Evolutionary conservation across 1,140 invertebrate genomes (phyloP), one percentile per base, ranked within the genome.

Genomic region (Neodiprion lecontei): DNA sequence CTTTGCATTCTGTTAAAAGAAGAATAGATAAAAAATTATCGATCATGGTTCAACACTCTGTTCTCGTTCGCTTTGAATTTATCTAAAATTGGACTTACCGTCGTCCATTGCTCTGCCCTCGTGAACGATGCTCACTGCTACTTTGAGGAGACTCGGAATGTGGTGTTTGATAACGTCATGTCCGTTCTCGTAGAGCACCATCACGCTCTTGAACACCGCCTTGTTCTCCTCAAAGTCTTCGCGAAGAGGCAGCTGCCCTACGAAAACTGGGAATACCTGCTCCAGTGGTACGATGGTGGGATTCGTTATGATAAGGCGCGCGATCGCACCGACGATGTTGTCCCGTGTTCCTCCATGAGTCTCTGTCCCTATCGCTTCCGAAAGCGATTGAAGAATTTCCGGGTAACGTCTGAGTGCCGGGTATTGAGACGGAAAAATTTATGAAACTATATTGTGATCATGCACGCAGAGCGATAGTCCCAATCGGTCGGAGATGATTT

Each of bases 311-410:
- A 96, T 94, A 72, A 96, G 88, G 65, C 94, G 90, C 17, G 94
- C 93, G 53, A 95, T 89, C 17, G 94, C 94, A 73, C 94, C 94
- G 84, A 94, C 94, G 74, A 95, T 92, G 80, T 96, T 96, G 80
- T 96, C 95, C 47, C 94, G 83, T 1, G 92, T 92, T 47, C 92
- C 87, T 0, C 87, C 84, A 79, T 93, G 89, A 1, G 85, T 87
- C 83, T 95, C 94, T 77, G 90, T 91, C 21, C 86, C 82, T 68
- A 95, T 89, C 1, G 91, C 88, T n/a, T 87, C 83, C 7, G 94
- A 94, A 14, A 96, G 83, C 5, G 89, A 83, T 85, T 92, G 90
- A 11, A 96, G 82, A 79, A 96, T 92, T 23, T 90, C 86, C 21
- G 87, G 81, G 82, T 93, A 94, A 78, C 91, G 87, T 69, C 92